Evolutionary conservation across 2,888 invertebrate species (phyloP), one percentile per base, ranked within the genome.

Genomic region (Patella depressa): DNA sequence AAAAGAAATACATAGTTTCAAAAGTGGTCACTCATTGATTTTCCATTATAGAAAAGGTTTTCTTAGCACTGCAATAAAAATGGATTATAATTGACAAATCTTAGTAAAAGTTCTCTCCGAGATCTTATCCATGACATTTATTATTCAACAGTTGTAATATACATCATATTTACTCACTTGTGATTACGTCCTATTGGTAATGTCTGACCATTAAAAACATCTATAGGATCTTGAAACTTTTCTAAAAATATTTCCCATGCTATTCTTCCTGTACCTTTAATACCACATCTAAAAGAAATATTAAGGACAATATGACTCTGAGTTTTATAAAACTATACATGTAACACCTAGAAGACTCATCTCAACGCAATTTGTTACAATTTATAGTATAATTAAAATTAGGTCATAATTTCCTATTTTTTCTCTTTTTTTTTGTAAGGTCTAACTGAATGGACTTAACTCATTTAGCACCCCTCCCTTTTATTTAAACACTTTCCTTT

Each of bases 211-310:
- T 91, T 90, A 15, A 88, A 87, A 19, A 80, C 75, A n/a, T 84
- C 82, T 53, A 86, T 84, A 15, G 89, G 88, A 76, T 89, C 87
- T 78, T 89, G 90, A 80, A 91, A 91, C 77, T 90, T 91, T 69
- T 89, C 88, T 72, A 91, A 83, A 77, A 91, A 90, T 55, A 83
- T 79, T 80, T 90, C 90, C 91, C 91, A 91, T 12, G 88, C 85
- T 55, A 91, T 85, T 77, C 85, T 87, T 0, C 88, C 89, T 65
- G 87, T 87, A 5, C 88, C 90, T 74, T 84, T 85, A 9, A 91
- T 85, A 55, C 88, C 86, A 86, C 88, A 88, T 75, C 90, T 90
- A 79, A 7, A 45, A 45, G 9, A 45, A 45, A 45, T 1, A 45
- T 45, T 7, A 45, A 45, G 9, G 45, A 45, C 4, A 7, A 45